Base-by-base conservation (phyloP, 2,888 invertebrate genomes). In the Cylloceria caligata region DNA sequence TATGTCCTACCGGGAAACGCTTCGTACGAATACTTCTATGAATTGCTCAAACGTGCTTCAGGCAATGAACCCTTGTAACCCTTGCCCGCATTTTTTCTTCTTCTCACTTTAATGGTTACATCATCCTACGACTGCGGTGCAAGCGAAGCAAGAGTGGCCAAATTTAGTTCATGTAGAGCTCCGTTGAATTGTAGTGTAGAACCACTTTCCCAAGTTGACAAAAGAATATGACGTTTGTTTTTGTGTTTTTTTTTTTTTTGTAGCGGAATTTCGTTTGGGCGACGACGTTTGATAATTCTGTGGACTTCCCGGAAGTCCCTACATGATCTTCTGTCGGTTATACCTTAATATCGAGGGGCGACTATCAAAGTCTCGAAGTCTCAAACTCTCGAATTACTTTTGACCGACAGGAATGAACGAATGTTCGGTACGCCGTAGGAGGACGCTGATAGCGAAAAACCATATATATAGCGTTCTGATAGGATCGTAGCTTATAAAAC, bases 51-150 rank as follows among this genome's bases (percentile, higher is more conserved):
- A 24, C 13, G 16, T 64, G 13, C 65, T 52, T 73, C 27, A 57
- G 64, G 55, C 42, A 80, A 74, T 42, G 62, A 64, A 80, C 69
- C 36, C 45, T 64, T 16, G 52, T 80, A 55, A 65, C 55, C 45
- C 36, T n/a, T 42, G 55, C n/a, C 36, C 69, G 55, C 34, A 68
- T 30, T 55, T 55, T 69, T 13, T 24, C 55, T 69, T 39, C 9
- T 39, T 69, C 27, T 42, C n/a, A 19, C 19, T 5, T 69, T 34
- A 39, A 42, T 36, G n/a, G 49, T 69, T 55, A 24, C 55, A 52
- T 69, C 27, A 42, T 42, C 24, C 24, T 27, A 13, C 36, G 24
- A 42, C 36, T 34, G 19, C 16, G n/a, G 39, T 9, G 24, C 4
- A 7, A 21, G 34, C 19, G 39, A 47, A 62, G 7, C 64, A 4